These are phyloP conservation scores for Furnarius figulus DNA, from an alignment of 2,113 vertebrate genomes.

Conservation along the genomic window DNA sequence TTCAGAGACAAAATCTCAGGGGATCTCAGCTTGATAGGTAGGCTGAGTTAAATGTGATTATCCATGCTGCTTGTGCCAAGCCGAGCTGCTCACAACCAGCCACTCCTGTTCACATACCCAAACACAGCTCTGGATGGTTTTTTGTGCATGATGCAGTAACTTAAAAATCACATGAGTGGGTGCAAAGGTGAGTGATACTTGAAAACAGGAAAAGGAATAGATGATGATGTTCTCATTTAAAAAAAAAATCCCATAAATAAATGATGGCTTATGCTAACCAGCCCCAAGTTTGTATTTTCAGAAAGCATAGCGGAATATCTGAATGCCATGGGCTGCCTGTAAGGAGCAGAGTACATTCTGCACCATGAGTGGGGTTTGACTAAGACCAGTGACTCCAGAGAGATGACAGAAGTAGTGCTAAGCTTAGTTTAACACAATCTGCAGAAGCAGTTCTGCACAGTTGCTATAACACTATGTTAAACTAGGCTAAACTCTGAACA, in stretches of 20 bases:
- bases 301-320: neutral
- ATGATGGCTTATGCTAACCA: neutral
- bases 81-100: neutral
- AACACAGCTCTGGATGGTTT: neutral
- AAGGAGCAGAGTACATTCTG: neutral
- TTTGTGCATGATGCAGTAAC: neutral
- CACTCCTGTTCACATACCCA: neutral
- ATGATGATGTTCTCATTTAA: neutral
- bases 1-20: neutral
- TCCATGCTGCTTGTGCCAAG: neutral
- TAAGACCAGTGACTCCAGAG: neutral
- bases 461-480: conserved; percentile 62
- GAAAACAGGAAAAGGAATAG: neutral
- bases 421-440: conserved; percentile 65
- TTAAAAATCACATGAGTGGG: neutral
- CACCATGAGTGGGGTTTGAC: neutral
- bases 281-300: neutral
- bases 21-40: neutral
- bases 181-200: neutral
- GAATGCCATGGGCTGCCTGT: neutral
- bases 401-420: conserved; percentile 23
- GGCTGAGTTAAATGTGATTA: neutral
- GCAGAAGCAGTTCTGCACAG: conserved; percentile 55
- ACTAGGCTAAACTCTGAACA: conserved; percentile 67
- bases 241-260: neutral